These are phyloP conservation scores for Conops quadrifasciatus DNA, from an alignment of 2,888 invertebrate genomes.

Conservation along the genomic window DNA sequence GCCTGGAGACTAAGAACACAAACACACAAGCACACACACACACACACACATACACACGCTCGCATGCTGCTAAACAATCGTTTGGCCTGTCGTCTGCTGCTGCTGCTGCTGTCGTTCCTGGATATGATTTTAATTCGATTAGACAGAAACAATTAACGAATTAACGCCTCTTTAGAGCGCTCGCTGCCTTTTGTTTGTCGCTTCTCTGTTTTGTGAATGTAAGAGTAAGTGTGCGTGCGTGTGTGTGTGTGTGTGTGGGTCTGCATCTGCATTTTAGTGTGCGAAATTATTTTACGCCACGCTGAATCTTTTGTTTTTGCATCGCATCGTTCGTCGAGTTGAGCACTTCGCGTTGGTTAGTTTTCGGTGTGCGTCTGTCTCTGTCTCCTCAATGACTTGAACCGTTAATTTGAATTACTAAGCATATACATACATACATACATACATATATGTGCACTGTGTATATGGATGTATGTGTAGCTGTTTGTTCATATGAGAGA, in stretches of 20 bases:
- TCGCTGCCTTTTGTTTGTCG: conserved; percentile 26
- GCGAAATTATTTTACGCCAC: conserved; percentile 40
- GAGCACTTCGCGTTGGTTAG: too few species aligned
- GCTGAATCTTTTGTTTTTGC: conserved; percentile 36
- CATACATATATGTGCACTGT: neutral
- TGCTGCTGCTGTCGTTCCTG: conserved; percentile 49
- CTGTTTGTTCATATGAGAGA: too few species aligned
- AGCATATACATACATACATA: too few species aligned
- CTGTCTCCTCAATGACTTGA: too few species aligned
- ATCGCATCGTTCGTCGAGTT: neutral
- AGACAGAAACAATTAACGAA: conserved; percentile 65
- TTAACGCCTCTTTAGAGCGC: conserved; percentile 64
- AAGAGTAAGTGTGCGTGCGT: conserved; percentile 29
- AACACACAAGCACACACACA: conserved; percentile 25
- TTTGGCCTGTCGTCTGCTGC: conserved; percentile 29
- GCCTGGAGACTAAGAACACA: neutral
- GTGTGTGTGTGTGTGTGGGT: conserved; percentile 25
- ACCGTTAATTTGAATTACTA: too few species aligned
- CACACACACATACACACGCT: conserved; percentile 1
- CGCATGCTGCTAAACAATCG: conserved; percentile 28
- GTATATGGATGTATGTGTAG: neutral
- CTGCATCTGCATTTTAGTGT: conserved; percentile 31
- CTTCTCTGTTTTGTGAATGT: conserved; percentile 21
- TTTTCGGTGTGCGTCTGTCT: too few species aligned
- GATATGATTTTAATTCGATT: conserved; percentile 65